Percentiles rank a stretch among this genome's conserved stretches.
phyloP scores from a whole-genome alignment of 2,113 vertebrate genomes.

The Phaethon lepturus region DNA sequence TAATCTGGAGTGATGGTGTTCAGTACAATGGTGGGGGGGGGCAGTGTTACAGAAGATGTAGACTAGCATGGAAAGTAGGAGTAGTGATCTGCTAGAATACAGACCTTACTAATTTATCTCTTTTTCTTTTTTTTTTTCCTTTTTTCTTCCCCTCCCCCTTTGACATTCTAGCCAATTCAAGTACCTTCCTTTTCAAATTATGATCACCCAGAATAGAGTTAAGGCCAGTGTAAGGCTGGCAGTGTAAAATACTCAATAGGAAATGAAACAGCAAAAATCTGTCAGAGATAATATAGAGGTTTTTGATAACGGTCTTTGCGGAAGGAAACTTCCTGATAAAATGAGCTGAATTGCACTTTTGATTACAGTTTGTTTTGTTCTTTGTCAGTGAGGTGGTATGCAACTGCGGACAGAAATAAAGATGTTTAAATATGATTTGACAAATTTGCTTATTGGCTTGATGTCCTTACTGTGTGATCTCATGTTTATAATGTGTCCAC shows the following conservation, averaged over 20 bases:
- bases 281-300: not conserved
- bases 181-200: not conserved
- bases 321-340: constrained; percentile 5
- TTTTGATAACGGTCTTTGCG: not conserved
- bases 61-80: not conserved
- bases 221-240: not conserved
- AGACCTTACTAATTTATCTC: not conserved
- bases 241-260: not conserved
- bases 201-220: not conserved
- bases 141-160: too few species aligned
- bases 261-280: not conserved
- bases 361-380: not conserved
- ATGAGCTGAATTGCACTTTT: not conserved
- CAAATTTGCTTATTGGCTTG: not conserved
- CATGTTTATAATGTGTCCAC: not conserved
- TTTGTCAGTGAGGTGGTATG: not conserved
- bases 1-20: not conserved
- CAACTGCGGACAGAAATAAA: not conserved
- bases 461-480: not conserved
- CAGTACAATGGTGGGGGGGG: rapidly evolving
- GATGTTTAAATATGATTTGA: not conserved
- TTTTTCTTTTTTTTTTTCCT: too few species aligned
- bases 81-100: not conserved
- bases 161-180: not conserved
- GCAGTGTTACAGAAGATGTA: not conserved